These are phyloP conservation scores for Drosophila lowei DNA, from an alignment of 1,140 invertebrate species.

Conservation along the genomic window DNA sequence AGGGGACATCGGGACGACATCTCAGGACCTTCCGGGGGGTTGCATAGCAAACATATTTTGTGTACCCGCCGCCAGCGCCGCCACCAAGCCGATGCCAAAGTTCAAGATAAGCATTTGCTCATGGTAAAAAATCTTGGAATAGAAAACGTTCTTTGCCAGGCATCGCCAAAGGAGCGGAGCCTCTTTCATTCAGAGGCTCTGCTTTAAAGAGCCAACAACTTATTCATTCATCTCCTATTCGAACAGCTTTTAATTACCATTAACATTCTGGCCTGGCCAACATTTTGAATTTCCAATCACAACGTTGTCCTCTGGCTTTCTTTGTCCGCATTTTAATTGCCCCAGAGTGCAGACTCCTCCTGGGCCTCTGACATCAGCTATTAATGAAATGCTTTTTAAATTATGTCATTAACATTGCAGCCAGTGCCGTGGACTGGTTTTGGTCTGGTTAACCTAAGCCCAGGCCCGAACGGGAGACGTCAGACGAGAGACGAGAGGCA, in stretches of 20 bases:
- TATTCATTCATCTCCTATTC: constrained; percentile 35
- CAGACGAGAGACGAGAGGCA: too few relatives aligned
- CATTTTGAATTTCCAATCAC: constrained; percentile 63
- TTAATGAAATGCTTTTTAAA: constrained; percentile 77
- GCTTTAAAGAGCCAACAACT: constrained; percentile 3
- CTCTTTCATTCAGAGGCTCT: neutral
- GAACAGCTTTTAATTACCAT: constrained; percentile 53
- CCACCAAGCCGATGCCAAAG: constrained; percentile 61
- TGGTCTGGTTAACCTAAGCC: constrained; percentile 14
- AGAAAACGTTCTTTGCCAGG: neutral
- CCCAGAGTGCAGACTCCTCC: constrained; percentile 5
- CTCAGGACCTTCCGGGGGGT: constrained; percentile 24
- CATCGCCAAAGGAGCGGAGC: neutral
- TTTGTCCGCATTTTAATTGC: constrained; percentile 38
- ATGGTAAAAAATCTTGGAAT: constrained; percentile 6
- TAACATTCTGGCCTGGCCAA: constrained; percentile 32
- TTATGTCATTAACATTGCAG: constrained; percentile 79
- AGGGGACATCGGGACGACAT: too few relatives aligned
- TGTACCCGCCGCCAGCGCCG: constrained; percentile 8
- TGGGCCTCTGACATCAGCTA: constrained; percentile 50
- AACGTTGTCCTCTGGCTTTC: constrained; percentile 27
- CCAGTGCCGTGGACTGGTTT: constrained; percentile 62
- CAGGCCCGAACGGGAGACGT: constrained; percentile 1
- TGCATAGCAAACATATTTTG: constrained; percentile 25
- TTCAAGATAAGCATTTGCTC: constrained; percentile 52